Evolutionary conservation across 2,797 vertebrate genomes (phyloP).

Genomic region (Hoplostethus mediterraneus): DNA sequence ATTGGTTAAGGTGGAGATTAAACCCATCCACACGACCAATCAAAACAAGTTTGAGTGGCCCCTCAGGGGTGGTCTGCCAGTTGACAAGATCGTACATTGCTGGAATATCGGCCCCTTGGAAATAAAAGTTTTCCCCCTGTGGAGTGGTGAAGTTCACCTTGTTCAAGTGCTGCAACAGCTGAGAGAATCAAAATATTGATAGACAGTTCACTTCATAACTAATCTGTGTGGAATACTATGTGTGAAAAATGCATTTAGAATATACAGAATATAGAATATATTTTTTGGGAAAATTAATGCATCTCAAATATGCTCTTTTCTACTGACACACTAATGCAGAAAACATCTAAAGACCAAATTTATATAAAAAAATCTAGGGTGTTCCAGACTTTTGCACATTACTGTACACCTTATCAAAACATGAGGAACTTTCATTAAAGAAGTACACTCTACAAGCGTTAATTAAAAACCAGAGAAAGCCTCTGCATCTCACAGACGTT

Average conservation of each 20-base stretch:
- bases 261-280: too few relatives aligned
- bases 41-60: constrained; percentile 60
- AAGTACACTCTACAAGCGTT: too few relatives aligned
- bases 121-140: constrained; percentile 79
- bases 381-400: too few relatives aligned
- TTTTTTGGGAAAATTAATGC: too few relatives aligned
- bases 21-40: constrained; percentile 78
- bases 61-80: constrained; percentile 76
- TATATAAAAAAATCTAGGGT: too few relatives aligned
- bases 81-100: constrained; percentile 85
- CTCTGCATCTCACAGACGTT: too few relatives aligned
- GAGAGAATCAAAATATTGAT: constrained; percentile 5
- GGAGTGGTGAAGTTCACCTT: constrained; percentile 79
- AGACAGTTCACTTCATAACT: background rate
- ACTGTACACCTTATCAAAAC: background rate
- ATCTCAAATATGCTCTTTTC: too few relatives aligned
- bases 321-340: too few relatives aligned
- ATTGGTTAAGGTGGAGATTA: constrained; percentile 76
- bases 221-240: background rate
- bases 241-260: background rate
- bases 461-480: too few relatives aligned
- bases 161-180: constrained; percentile 77
- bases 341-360: too few relatives aligned
- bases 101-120: constrained; percentile 73
- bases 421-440: too few relatives aligned